Conservation (phyloP, 1,140 invertebrate genomes). For the Olivierus martensii region DNA sequence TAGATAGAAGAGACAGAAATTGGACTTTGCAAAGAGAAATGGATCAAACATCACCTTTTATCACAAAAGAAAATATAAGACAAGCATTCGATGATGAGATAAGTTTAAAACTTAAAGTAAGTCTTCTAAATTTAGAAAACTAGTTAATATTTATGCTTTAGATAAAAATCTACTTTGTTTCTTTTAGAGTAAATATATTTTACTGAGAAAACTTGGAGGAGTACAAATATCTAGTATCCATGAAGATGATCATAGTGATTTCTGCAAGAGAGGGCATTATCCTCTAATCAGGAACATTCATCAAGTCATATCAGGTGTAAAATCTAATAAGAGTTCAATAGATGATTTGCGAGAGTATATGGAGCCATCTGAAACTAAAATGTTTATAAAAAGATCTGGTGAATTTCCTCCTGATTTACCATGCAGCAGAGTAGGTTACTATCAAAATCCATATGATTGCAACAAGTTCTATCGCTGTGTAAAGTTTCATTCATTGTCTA, state of each 20-base stretch:
- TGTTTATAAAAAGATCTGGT: conserved; percentile 45
- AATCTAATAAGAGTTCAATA: background rate
- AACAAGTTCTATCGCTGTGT: conserved; percentile 68
- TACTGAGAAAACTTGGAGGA: conserved; percentile 38
- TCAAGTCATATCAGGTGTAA: background rate
- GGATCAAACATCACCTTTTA: too few species aligned
- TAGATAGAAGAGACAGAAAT: too few species aligned
- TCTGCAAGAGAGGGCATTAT: conserved; percentile 22
- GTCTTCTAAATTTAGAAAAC: too few species aligned
- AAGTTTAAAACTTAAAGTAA: too few species aligned
- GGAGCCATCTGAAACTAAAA: conserved; percentile 5
- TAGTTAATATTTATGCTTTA: background rate
- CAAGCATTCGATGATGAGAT: too few species aligned
- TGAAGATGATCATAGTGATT: conserved; percentile 26
- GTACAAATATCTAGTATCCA: conserved; percentile 31
- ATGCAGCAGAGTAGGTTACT: conserved; percentile 62
- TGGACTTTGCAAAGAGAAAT: too few species aligned
- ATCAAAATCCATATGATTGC: conserved; percentile 61
- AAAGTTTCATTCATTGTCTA: conserved; percentile 55
- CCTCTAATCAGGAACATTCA: conserved; percentile 14
- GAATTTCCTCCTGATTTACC: conserved; percentile 41
- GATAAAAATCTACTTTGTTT: too few species aligned
- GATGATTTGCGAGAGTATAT: conserved; percentile 5
- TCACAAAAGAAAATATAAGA: too few species aligned
- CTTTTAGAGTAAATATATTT: too few species aligned